Percentiles rank a stretch among this genome's conserved stretches.
Conservation (phyloP, 64 coral and sea anemone species). For the Dendronephthya gigantea region DNA sequence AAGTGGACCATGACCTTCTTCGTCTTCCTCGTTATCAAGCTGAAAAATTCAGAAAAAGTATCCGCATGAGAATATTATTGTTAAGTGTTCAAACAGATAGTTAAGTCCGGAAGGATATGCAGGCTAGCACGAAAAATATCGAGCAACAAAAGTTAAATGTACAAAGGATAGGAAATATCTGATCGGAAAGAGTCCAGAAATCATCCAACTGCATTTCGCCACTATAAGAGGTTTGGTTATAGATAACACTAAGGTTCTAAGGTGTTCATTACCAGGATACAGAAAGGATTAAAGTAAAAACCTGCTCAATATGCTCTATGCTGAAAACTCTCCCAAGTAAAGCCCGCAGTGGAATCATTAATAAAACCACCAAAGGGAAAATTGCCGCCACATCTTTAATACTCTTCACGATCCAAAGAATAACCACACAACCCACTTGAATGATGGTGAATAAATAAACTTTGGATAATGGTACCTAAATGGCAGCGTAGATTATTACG, state of each 20-base stretch:
- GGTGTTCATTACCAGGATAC: not conserved
- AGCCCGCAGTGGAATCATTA: slow-evolving; percentile 10
- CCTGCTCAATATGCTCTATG: not conserved
- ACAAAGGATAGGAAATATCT: too few relatives aligned
- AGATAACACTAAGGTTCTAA: too few relatives aligned
- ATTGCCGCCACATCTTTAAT: not conserved
- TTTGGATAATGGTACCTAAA: not conserved
- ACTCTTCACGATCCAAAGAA: not conserved
- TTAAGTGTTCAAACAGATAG: not conserved
- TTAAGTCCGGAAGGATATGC: too few relatives aligned
- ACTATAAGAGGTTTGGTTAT: too few relatives aligned
- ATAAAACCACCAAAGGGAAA: slow-evolving; percentile 4
- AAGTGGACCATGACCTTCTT: slow-evolving; percentile 6
- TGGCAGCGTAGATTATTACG: too few relatives aligned
- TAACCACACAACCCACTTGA: not conserved
- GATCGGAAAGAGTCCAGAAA: too few relatives aligned
- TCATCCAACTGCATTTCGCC: too few relatives aligned
- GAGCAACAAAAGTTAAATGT: too few relatives aligned
- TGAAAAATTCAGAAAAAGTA: not conserved
- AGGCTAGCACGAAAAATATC: too few relatives aligned
- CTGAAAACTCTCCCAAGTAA: not conserved
- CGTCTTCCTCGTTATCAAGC: slow-evolving; percentile 9
- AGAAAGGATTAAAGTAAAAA: not conserved
- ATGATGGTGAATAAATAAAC: slow-evolving; percentile 18
- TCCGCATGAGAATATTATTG: too few relatives aligned